Evolutionary conservation across 2,888 invertebrate genomes (phyloP), one percentile per base, ranked within the genome.

Genomic region (Dorcus parallelipipedus): DNA sequence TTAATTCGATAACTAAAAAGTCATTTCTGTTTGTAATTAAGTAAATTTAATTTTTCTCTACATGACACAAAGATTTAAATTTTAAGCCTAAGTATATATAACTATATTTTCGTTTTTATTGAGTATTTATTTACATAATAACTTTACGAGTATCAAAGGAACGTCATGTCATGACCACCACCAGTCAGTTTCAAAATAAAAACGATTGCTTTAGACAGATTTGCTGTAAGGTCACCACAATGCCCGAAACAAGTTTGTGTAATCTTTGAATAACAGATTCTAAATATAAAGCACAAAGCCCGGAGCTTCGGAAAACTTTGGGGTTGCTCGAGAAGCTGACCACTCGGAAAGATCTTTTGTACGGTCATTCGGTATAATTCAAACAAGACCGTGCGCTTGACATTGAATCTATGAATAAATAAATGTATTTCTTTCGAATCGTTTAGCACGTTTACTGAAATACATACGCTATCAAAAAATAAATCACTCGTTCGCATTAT

Each of bases 251-350:
- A 69, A 71, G 70, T 71, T 67, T 68, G 68, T 66, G 66, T 67
- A 68, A 65, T 68, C 69, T 72, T 72, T 73, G 69, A 71, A 73
- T 71, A 69, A 67, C 67, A 72, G 69, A 71, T 65, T 7, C 26
- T 66, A 64, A 65, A 67, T 65, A 70, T 71, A 71, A 73, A 71
- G 68, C 64, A 64, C 63, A 63, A 63, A 66, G 26, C 67, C 66
- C 66, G 67, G 70, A 69, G 68, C 63, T 67, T 69, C 67, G 66
- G 66, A 69, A 69, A 67, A 65, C 67, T 66, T 68, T 61, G 57
- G 60, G 61, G 64, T 62, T 64, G 65, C 67, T 45, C 20, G 50
- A 51, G 51, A 43, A 56, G 55, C 49, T 50, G 54, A 54, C 63
- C 63, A 54, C 38, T 58, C 48, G 56, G 52, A 59, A 57, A 43